Evolutionary conservation across 2,113 vertebrate genomes (phyloP).

Genomic region (Microcebus ravelobensis): DNA sequence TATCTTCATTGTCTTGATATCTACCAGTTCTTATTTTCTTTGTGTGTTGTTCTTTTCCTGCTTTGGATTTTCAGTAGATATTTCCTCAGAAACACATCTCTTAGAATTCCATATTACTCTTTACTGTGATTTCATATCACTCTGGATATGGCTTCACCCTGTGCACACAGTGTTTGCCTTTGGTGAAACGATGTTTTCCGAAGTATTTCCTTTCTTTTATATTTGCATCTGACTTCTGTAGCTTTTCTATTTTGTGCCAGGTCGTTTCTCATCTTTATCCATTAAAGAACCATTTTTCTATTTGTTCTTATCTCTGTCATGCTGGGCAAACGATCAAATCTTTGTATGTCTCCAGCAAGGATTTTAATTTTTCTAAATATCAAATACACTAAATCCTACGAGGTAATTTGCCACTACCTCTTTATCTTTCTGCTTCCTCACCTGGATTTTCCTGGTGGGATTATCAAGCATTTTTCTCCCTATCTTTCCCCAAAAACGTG

Average conservation of each 20-base stretch:
- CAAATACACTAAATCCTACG: background rate
- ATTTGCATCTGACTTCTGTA: background rate
- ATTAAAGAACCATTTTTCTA: background rate
- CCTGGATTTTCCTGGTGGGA: background rate
- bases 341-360: background rate
- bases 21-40: background rate
- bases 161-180: constrained; percentile 12
- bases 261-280: background rate
- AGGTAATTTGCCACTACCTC: background rate
- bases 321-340: background rate
- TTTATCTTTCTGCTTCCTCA: background rate
- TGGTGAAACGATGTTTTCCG: background rate
- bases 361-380: constrained; percentile 11
- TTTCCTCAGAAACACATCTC: background rate
- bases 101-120: background rate
- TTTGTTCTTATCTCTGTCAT: background rate
- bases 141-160: background rate
- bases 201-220: background rate
- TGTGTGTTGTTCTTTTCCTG: background rate
- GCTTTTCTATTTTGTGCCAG: background rate
- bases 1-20: background rate
- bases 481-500: background rate
- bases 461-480: background rate
- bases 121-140: background rate
- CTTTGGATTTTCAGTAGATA: background rate